A percentile compares a stretch with the other conserved stretches of the same genome.
Conservation (phyloP, 2,797 vertebrate genomes). For the Pygocentrus nattereri region DNA sequence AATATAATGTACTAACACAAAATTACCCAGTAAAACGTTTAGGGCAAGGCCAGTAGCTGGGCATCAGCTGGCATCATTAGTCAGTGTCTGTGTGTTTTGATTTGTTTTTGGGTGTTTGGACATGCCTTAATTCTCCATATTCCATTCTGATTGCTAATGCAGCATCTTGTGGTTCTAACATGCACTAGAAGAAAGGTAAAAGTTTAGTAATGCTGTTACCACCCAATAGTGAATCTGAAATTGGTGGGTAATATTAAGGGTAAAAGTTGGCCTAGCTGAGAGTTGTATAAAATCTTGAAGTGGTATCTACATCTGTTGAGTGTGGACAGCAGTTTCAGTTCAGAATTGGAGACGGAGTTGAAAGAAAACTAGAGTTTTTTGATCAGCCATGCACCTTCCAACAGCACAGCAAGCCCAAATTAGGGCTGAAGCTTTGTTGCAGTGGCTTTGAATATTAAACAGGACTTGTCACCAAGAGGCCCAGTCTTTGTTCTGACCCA, state of each 20-base stretch:
- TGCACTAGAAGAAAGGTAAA: conserved; percentile 14
- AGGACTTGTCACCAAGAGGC: not conserved
- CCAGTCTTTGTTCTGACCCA: not conserved
- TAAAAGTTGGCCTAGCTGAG: conserved; percentile 9
- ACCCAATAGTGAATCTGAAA: not conserved
- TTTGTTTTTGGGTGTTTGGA: too few relatives aligned
- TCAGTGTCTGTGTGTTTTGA: too few relatives aligned
- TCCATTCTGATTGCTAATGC: not conserved
- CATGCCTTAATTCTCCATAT: not conserved
- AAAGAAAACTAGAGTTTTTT: not conserved
- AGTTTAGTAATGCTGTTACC: conserved; percentile 3
- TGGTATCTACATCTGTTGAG: too few relatives aligned
- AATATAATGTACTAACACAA: too few relatives aligned
- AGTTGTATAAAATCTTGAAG: not conserved
- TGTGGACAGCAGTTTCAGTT: not conserved
- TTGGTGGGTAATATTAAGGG: not conserved
- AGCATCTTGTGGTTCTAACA: not conserved
- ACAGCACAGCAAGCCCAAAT: not conserved
- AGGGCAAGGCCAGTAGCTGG: too few relatives aligned
- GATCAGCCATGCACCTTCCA: too few relatives aligned
- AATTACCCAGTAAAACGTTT: too few relatives aligned
- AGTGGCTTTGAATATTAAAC: conserved; percentile 3
- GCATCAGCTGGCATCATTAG: too few relatives aligned
- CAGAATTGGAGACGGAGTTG: not conserved
- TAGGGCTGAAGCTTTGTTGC: not conserved